A percentile compares a stretch with the other conserved stretches of the same genome.
Conservation (phyloP, 2,797 vertebrate genomes). For the Cyprinodon diabolis region DNA sequence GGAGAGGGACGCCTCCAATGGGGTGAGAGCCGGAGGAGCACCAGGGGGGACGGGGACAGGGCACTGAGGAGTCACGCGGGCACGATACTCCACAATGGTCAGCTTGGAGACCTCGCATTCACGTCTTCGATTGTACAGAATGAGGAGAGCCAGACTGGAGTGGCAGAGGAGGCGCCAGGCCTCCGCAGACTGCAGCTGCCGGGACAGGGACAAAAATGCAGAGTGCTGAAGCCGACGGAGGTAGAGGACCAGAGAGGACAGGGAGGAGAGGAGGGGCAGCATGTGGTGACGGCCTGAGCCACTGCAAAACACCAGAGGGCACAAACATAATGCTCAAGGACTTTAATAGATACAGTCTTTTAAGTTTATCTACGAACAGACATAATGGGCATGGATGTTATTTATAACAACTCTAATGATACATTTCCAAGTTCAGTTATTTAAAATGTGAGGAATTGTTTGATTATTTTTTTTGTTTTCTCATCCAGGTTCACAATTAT, state of each 20-base stretch:
- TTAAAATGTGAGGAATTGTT: too few species aligned
- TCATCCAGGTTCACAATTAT: neutral
- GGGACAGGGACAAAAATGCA: conserved; percentile 80
- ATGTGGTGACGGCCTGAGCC: conserved; percentile 80
- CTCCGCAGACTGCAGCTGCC: conserved; percentile 81
- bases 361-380: neutral
- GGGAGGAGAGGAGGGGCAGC: conserved; percentile 82
- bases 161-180: conserved; percentile 86
- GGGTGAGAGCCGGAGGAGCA: conserved; percentile 76
- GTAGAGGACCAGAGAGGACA: conserved; percentile 82
- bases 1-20: conserved; percentile 82
- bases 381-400: neutral
- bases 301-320: conserved; percentile 13
- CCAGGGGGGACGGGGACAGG: conserved; percentile 68
- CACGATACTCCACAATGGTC: conserved; percentile 76
- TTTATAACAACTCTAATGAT: neutral
- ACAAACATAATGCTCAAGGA: neutral
- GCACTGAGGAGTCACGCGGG: conserved; percentile 76
- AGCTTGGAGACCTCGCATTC: conserved; percentile 86
- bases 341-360: neutral
- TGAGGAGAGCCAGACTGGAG: conserved; percentile 83
- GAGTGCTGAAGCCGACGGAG: conserved; percentile 84
- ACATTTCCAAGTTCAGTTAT: neutral
- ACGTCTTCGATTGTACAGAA: conserved; percentile 83
- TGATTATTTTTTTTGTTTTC: neutral